Evolutionary conservation across 2,888 invertebrate species (phyloP), one percentile per base, ranked within the genome.

Genomic region (Graphium colonna): DNA sequence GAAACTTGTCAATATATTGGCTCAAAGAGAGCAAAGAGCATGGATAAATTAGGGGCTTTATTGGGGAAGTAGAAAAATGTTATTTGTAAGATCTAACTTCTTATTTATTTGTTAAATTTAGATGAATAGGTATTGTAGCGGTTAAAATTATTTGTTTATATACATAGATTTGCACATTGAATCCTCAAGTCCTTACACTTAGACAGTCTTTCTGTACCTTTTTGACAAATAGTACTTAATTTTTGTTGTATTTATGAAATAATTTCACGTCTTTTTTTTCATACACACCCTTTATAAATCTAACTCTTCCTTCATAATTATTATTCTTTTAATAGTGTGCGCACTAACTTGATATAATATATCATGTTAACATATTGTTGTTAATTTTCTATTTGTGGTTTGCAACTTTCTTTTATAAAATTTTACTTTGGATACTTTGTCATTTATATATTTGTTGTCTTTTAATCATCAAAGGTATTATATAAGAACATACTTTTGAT

Each of bases 51-150:
- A 43, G 40, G 33, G 48, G 43, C 28, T 43, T 1, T 28, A 33
- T 41, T n/a, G 10, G 8, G 42, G 41, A 39, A 9, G 28, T 42
- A 52, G 40, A 33, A 39, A 47, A 47, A 51, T 21, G 1, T 38
- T 45, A 21, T 36, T 31, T 40, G 15, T 51, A 40, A 45, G 17
- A 39, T 3, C 39, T 42, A 21, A 39, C 17, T 33, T 50, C 36
- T 54, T 45, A 49, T 45, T 54, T 54, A 49, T 49, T 54, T 54
- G 21, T 44, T 49, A 31, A 39, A 44, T 44, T 49, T 54, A 54
- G 49, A 49, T 33, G n/a, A 40, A 33, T 49, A 54, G 44, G 5
- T 21, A 48, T 47, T 42, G 38, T 48, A 31, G 40, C 33, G 44
- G 39, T 54, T 50, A 1, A 48, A 47, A 54, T 49, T 31, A 44